A percentile compares a stretch with the other conserved stretches of the same genome.
Conservation (phyloP, 30 jellyfish, hydroid and myxozoan genomes). For the Cassiopea andromeda region DNA sequence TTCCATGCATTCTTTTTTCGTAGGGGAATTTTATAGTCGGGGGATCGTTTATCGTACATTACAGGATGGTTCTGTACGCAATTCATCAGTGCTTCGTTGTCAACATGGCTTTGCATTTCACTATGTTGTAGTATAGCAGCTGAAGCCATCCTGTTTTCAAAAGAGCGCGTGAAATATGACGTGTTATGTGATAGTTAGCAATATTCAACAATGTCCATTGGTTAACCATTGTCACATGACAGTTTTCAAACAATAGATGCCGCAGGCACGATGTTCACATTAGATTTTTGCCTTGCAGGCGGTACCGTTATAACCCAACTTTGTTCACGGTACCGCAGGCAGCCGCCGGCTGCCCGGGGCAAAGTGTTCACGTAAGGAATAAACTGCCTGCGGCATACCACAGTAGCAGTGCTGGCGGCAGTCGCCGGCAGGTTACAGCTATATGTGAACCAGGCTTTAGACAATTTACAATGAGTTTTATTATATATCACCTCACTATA, state of each 20-base stretch:
- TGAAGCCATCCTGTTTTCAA: neutral
- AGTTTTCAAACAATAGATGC: neutral
- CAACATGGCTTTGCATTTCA: neutral
- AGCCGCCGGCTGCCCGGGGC: neutral
- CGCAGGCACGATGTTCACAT: neutral
- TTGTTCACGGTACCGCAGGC: neutral
- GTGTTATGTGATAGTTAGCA: neutral
- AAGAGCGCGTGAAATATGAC: neutral
- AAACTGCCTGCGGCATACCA: neutral
- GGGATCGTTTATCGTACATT: constrained; percentile 11
- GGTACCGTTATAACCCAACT: neutral
- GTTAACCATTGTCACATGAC: neutral
- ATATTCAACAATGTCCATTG: neutral
- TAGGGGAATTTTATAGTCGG: neutral
- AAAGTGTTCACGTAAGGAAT: neutral
- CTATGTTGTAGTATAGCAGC: neutral
- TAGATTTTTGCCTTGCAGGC: neutral
- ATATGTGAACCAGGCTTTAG: neutral
- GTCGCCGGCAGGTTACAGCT: neutral
- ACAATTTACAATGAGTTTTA: too few relatives aligned
- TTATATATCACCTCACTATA: too few relatives aligned
- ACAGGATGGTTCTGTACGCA: constrained; percentile 1
- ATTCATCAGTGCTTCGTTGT: constrained; percentile 21
- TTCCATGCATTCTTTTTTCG: constrained; percentile 14
- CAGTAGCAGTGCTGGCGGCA: neutral